These are phyloP conservation scores for Varanus komodoensis DNA, from an alignment of 2,113 vertebrate genomes.

Conservation along the genomic window DNA sequence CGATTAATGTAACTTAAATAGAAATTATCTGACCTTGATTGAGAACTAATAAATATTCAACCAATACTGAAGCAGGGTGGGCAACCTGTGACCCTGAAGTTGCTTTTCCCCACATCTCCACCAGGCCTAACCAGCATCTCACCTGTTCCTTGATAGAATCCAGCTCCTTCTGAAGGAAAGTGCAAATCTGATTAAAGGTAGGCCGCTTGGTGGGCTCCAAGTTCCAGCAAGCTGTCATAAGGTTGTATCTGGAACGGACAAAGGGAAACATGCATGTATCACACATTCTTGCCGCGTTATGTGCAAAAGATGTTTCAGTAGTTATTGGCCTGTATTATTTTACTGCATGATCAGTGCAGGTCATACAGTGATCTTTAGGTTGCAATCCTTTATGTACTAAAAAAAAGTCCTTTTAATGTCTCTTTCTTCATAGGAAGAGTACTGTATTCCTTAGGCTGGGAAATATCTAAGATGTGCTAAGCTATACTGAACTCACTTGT, in stretches of 20 bases:
- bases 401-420: too few relatives aligned
- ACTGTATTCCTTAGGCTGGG: too few relatives aligned
- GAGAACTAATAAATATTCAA: neutral
- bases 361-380: neutral
- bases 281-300: neutral
- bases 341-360: neutral
- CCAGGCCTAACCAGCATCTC: constrained; percentile 41
- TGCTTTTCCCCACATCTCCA: neutral
- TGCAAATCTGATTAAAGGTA: constrained; percentile 87
- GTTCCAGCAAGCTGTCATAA: constrained; percentile 96
- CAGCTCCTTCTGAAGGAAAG: constrained; percentile 85
- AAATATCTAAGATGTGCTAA: too few relatives aligned
- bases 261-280: neutral
- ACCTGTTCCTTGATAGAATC: constrained; percentile 75
- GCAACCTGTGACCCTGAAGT: neutral
- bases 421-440: too few relatives aligned
- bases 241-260: constrained; percentile 80
- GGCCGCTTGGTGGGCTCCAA: constrained; percentile 90
- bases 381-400: too few relatives aligned
- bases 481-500: too few relatives aligned
- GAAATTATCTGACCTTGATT: neutral
- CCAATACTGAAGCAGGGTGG: neutral
- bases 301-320: neutral
- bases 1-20: neutral
- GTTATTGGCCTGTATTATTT: neutral